phyloP scores from a whole-genome alignment of 2,888 invertebrate species.

The Agapostemon virescens region DNA sequence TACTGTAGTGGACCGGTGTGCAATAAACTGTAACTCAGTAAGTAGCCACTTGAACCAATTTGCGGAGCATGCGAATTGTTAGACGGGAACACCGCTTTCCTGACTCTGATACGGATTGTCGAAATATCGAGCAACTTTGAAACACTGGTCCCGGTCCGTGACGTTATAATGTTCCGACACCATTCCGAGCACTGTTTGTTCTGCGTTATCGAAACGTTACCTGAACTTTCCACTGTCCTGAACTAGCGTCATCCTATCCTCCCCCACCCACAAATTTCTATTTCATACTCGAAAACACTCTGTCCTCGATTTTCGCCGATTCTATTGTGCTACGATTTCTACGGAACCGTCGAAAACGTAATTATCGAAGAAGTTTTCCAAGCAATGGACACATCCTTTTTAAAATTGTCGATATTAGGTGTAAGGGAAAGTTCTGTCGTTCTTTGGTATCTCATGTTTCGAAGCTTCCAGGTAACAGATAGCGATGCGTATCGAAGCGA shows the following conservation, averaged over 20 bases:
- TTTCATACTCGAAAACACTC: slow-evolving; percentile 1
- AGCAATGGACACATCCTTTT: too few relatives aligned
- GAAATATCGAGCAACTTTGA: slow-evolving; percentile 23
- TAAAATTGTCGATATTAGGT: too few relatives aligned
- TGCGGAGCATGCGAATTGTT: slow-evolving; percentile 46
- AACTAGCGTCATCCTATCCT: background rate
- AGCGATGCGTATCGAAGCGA: too few relatives aligned
- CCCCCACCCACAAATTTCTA: background rate
- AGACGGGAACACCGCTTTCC: slow-evolving; percentile 3
- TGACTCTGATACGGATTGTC: slow-evolving; percentile 28
- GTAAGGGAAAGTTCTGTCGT: too few relatives aligned
- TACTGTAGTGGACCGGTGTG: slow-evolving; percentile 11
- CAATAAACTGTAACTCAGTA: slow-evolving; percentile 53
- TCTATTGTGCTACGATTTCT: background rate
- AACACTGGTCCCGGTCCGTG: slow-evolving; percentile 22
- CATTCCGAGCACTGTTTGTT: slow-evolving; percentile 14
- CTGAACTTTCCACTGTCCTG: slow-evolving; percentile 10
- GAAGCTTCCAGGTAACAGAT: too few relatives aligned
- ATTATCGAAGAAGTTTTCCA: background rate
- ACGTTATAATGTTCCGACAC: slow-evolving; percentile 17
- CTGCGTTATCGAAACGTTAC: slow-evolving; percentile 18
- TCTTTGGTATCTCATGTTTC: too few relatives aligned
- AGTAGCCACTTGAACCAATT: slow-evolving; percentile 52
- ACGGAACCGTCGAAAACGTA: background rate
- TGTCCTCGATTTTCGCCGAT: background rate